Evolutionary conservation across 2,797 vertebrate genomes (phyloP).

Genomic region (Sebastes trivittatus): DNA sequence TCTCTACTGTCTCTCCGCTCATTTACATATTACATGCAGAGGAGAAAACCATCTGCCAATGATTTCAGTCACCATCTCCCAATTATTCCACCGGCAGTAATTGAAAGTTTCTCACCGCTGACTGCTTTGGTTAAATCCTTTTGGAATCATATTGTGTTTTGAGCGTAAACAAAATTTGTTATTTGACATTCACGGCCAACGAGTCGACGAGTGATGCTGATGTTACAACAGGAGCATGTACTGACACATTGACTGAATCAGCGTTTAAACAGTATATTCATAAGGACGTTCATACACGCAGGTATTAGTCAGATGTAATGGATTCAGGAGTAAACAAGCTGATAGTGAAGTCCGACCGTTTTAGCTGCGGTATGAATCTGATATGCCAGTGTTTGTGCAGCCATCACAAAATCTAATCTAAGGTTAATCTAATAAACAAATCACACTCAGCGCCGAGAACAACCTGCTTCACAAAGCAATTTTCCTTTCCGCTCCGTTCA

Average conservation of each 20-base stretch:
- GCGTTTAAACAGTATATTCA: background rate
- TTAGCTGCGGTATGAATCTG: constrained; percentile 41
- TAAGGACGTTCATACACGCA: background rate
- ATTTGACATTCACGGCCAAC: constrained; percentile 20
- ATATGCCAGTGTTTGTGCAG: constrained; percentile 46
- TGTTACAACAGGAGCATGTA: background rate
- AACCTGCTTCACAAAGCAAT: constrained; percentile 64
- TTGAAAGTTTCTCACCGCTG: constrained; percentile 28
- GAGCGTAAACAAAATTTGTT: constrained; percentile 10
- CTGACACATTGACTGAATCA: constrained; percentile 14
- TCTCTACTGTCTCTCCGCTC: background rate
- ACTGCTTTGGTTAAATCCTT: constrained; percentile 12
- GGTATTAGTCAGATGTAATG: constrained; percentile 22
- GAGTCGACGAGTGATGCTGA: constrained; percentile 13
- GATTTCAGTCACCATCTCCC: constrained; percentile 8
- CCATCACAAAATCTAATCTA: constrained; percentile 74
- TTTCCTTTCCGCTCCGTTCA: constrained; percentile 58
- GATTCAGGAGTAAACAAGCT: constrained; percentile 47
- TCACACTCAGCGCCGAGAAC: constrained; percentile 52
- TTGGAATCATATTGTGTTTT: constrained; percentile 6
- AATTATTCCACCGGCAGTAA: constrained; percentile 28
- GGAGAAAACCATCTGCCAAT: constrained; percentile 3
- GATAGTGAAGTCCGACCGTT: constrained; percentile 38
- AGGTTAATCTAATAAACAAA: constrained; percentile 78
- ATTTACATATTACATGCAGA: constrained; percentile 18